A percentile compares a stretch with the other conserved stretches of the same genome.
Evolutionary conservation across 2,797 vertebrate genomes (phyloP).

Genomic region (Centropyge bicolor): DNA sequence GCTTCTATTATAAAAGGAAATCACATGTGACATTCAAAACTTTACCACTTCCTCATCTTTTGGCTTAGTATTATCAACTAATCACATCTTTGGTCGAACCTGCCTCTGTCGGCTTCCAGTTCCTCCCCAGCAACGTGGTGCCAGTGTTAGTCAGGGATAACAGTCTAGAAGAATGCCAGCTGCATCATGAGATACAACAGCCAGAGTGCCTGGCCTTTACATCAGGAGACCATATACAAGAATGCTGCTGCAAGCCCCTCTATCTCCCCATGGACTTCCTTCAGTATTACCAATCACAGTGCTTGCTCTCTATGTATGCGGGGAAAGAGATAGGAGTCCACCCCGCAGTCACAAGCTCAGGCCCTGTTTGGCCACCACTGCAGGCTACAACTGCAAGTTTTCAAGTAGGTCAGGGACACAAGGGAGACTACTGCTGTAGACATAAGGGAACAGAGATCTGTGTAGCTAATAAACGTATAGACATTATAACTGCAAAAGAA

Average conservation of each 20-base stretch:
- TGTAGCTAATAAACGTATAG: slow-evolving; percentile 7
- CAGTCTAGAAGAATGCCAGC: slow-evolving; percentile 58
- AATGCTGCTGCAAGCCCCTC: slow-evolving; percentile 39
- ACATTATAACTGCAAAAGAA: not conserved
- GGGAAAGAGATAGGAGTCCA: slow-evolving; percentile 47
- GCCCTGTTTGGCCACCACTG: slow-evolving; percentile 39
- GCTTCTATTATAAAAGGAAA: slow-evolving; percentile 19
- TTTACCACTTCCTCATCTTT: slow-evolving; percentile 18
- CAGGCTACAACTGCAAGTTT: slow-evolving; percentile 49
- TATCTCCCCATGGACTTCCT: slow-evolving; percentile 48
- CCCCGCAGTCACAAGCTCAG: slow-evolving; percentile 40
- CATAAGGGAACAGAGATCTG: slow-evolving; percentile 23
- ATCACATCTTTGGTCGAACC: slow-evolving; percentile 37
- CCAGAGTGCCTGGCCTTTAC: slow-evolving; percentile 42
- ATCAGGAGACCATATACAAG: slow-evolving; percentile 30
- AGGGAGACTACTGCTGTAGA: slow-evolving; percentile 38
- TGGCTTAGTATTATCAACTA: slow-evolving; percentile 24
- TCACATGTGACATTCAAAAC: slow-evolving; percentile 4
- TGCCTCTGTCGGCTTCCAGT: slow-evolving; percentile 59
- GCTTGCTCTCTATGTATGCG: slow-evolving; percentile 40
- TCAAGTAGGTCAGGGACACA: slow-evolving; percentile 79
- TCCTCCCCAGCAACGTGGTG: slow-evolving; percentile 31
- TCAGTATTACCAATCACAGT: slow-evolving; percentile 42
- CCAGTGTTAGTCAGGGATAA: slow-evolving; percentile 62
- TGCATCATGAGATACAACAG: slow-evolving; percentile 51